Base-by-base conservation (phyloP, 2,797 vertebrate species). In the Rhinatrema bivittatum region DNA sequence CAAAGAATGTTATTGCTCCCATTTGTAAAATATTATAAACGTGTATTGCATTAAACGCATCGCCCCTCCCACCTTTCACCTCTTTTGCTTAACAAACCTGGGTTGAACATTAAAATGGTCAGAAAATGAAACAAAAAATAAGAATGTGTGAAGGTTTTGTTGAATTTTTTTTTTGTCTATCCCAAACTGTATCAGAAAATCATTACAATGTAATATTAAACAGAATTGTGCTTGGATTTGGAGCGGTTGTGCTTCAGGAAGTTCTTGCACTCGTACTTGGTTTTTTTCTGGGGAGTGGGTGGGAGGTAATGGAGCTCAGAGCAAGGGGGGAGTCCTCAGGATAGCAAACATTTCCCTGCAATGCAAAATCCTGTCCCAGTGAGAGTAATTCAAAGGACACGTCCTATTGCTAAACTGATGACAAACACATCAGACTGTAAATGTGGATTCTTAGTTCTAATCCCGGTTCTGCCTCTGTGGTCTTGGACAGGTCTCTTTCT, bases 231-330 rank as follows among this genome's bases (percentile, higher is more conserved):
- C 27, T 72, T 66, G 67, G 60, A 70, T 76, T 81, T 78, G 85
- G 70, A n/a, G n/a, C n/a, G n/a, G n/a, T n/a, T 74, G 81, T 53
- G 10, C 63, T 62, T 55, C 60, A 81, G 72, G 91, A 91, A 94
- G 76, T 91, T 91, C 89, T 90, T 93, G 85, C 81, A 86, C 72
- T 83, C 85, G 70, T 63, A 46, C n/a, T n/a, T n/a, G n/a, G n/a
- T n/a, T n/a, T n/a, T n/a, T n/a, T n/a, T n/a, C n/a, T n/a, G n/a
- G n/a, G n/a, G n/a, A n/a, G n/a, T n/a, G n/a, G n/a, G n/a, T n/a
- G n/a, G n/a, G n/a, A n/a, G n/a, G n/a, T n/a, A n/a, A n/a, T n/a
- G n/a, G n/a, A n/a, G n/a, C n/a, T n/a, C n/a, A n/a, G n/a, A n/a
- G n/a, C n/a, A n/a, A n/a, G n/a, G n/a, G n/a, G n/a, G n/a, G n/a